Base-by-base conservation (phyloP, 2,113 vertebrate species). In the Arenaria interpres region DNA sequence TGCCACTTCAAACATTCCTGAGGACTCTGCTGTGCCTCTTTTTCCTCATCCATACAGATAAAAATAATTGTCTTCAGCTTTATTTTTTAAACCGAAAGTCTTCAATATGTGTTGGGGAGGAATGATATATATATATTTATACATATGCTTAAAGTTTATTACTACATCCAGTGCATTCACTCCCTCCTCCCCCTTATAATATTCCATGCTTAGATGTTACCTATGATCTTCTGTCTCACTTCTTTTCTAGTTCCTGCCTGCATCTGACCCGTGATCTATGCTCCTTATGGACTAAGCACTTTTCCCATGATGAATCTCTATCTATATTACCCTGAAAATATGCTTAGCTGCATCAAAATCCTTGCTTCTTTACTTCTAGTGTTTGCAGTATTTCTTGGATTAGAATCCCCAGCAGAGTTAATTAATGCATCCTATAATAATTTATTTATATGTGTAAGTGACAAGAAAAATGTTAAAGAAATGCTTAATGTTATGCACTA, bases 381-480 rank as follows among this genome's bases (percentile, higher is more conserved):
- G 14, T 74, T 81, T 91, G 54, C 22, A 59, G 35, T 73, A 35
- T 69, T 68, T 91, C 27, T n/a, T 73, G 32, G 33, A 35, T 77
- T 80, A 77, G 21, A 77, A 90, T 57, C 35, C 68, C 67, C 64
- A 76, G 24, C 7, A 89, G 41, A 75, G 17, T 14, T 81, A 93
- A 86, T 81, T 94, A 87, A 63, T 27, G 12, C 19, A 78, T 41
- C 9, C n/a, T 71, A 5, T 59, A 51, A 33, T 25, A 41, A 45
- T 89, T 71, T 74, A 67, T 71, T 89, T 93, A 69, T 64, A 80
- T 28, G 28, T 53, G 10, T 19, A 88, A 85, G 14, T n/a, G 17
- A 37, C 81, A 32, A 87, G 39, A 72, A 94, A 95, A 89, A 64
- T 33, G 32, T 82, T 87, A 91, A 78, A 59, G 81, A 84, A 84